Evolutionary conservation across 2,797 vertebrate genomes (phyloP).

Genomic region (Oceanodroma leucorhoa): DNA sequence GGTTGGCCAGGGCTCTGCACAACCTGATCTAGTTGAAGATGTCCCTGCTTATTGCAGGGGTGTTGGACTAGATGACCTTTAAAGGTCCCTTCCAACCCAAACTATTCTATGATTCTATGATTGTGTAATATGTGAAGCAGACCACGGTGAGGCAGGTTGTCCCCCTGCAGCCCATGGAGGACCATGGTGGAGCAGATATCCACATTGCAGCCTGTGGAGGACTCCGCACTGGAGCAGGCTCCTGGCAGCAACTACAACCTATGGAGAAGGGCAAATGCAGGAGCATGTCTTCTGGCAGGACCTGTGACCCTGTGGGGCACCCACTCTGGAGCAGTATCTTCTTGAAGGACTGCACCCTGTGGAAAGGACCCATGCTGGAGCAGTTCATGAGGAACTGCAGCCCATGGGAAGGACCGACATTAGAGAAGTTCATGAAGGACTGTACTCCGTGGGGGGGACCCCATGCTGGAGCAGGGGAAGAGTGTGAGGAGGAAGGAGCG

Average conservation of each 20-base stretch:
- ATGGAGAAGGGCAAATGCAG: neutral
- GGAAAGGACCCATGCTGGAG: neutral
- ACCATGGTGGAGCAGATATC: neutral
- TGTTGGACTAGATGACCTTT: no score
- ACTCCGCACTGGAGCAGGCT: neutral
- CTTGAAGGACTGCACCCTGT: neutral
- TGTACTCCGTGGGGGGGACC: neutral
- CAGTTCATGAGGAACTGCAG: neutral
- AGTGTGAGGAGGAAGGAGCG: neutral
- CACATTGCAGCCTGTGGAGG: neutral
- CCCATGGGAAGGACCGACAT: accelerated
- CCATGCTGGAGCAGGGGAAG: neutral
- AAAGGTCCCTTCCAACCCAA: no score
- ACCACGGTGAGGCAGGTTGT: neutral
- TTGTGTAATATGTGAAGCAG: neutral
- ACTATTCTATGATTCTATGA: no score
- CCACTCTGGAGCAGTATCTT: neutral
- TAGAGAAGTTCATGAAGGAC: neutral
- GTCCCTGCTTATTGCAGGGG: no score
- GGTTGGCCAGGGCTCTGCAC: no score
- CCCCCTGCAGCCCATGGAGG: neutral
- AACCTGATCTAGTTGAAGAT: no score
- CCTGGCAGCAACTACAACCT: neutral
- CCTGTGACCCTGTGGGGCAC: no score
- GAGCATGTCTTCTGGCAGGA: neutral